phyloP scores from a whole-genome alignment of 2,113 vertebrate species.

The Anoplopoma fimbria region DNA sequence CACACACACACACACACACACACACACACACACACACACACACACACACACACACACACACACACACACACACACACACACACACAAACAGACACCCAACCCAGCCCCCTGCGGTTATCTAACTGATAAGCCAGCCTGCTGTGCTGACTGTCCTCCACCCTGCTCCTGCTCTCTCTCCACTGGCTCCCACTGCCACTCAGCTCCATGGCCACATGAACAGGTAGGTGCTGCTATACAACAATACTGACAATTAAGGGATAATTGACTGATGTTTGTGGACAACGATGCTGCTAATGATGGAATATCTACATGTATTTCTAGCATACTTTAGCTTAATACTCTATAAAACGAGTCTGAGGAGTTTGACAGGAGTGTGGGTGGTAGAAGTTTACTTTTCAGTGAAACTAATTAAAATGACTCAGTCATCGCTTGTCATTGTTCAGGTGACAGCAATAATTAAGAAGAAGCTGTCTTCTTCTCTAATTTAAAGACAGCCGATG shows the following conservation, averaged over 20 bases:
- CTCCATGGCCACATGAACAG: slow-evolving; percentile 28
- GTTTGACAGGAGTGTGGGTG: not conserved
- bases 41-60: too few relatives aligned
- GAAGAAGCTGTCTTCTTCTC: not conserved
- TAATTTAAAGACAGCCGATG: not conserved
- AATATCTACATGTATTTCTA: not conserved
- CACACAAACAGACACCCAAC: slow-evolving; percentile 15
- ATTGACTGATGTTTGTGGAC: not conserved
- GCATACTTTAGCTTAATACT: not conserved
- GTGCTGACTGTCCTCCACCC: slow-evolving; percentile 45
- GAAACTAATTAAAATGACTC: not conserved
- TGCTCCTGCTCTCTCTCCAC: slow-evolving; percentile 10
- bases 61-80: too few relatives aligned
- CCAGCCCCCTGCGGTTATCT: slow-evolving; percentile 55
- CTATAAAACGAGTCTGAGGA: not conserved
- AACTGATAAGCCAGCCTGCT: slow-evolving; percentile 59
- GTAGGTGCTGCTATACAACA: slow-evolving; percentile 50
- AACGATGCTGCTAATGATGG: not conserved
- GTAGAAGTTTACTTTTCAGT: not conserved
- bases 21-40: too few relatives aligned
- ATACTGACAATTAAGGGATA: not conserved
- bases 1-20: too few relatives aligned
- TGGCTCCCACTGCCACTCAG: slow-evolving; percentile 6
- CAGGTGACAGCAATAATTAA: not conserved
- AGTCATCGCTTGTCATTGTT: not conserved